A percentile compares a stretch with the other conserved stretches of the same genome.
These are phyloP conservation scores for Acanthosepion pharaonis DNA, from an alignment of 2,888 invertebrate species.

Conservation along the genomic window DNA sequence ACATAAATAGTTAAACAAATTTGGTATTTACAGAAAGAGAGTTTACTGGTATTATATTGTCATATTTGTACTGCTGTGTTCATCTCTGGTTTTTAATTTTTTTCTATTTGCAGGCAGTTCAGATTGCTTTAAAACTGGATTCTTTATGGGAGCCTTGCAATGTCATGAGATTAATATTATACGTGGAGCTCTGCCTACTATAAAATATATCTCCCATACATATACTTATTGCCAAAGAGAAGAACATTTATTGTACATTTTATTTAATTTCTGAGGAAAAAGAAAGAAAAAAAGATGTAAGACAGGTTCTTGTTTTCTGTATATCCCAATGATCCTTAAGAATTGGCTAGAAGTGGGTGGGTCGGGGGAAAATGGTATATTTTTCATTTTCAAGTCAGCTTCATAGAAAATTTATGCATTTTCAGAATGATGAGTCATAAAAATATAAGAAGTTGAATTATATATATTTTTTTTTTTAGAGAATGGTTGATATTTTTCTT, in stretches of 20 bases:
- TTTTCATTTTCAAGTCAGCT: too few relatives aligned
- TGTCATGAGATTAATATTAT: neutral
- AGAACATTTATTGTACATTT: neutral
- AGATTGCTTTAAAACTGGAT: constrained; percentile 33
- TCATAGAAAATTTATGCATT: too few relatives aligned
- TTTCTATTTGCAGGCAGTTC: neutral
- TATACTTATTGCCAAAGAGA: neutral
- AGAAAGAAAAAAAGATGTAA: too few relatives aligned
- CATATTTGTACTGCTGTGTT: neutral
- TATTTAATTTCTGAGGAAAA: too few relatives aligned
- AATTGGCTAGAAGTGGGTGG: too few relatives aligned
- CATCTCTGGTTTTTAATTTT: neutral
- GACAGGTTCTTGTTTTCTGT: too few relatives aligned
- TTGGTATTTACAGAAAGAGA: neutral
- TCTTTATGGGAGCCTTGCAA: constrained; percentile 1
- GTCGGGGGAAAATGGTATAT: too few relatives aligned
- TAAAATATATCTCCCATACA: neutral
- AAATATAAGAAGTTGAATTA: too few relatives aligned
- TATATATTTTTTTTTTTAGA: too few relatives aligned
- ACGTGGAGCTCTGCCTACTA: neutral
- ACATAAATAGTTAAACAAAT: neutral
- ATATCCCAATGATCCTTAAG: too few relatives aligned
- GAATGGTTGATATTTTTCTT: too few relatives aligned
- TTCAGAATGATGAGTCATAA: too few relatives aligned
- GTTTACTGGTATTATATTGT: neutral